Evolutionary conservation across 2,113 vertebrate species (phyloP), one percentile per base, ranked within the genome.

Genomic region (Phrynocephalus versicolor): DNA sequence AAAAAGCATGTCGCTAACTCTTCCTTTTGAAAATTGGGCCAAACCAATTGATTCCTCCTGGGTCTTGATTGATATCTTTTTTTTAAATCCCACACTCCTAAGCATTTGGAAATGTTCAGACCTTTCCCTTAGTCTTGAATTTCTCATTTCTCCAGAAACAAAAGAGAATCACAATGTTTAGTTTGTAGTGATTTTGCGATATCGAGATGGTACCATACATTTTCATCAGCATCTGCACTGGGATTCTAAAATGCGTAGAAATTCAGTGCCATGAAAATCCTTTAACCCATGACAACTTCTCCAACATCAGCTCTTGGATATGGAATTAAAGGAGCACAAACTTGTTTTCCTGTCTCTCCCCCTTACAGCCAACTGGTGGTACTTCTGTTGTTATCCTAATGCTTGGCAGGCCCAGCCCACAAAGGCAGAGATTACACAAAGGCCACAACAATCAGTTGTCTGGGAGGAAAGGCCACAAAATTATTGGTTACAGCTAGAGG

Each of bases 51-150:
- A 88, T 85, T 86, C 72, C 45, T 79, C 86, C 88, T 92, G 89
- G 93, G 91, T 92, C 84, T 90, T 93, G 88, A 92, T 94, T 89
- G 77, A 78, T 70, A 72, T 91, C n/a, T 90, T 90, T 91, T 51
- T n/a, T 84, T 13, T 6, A 51, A 51, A 51, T 51, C 89, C 88
- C 82, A 58, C 89, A 80, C 88, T 86, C 90, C 88, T 88, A 94
- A 93, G 89, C 91, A 92, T 90, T 93, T 92, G 91, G 90, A 88
- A 93, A 90, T 90, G 83, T 84, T 90, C 86, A 69, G 67, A 88
- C 92, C 87, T 89, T 85, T 85, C 90, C 37, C 19, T 21, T 3
- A 12, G 21, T 3, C 33, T 23, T 88, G 82, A 92, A 91, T 93
- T 92, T 89, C 90, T 92, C 91, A 88, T 91, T 92, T 93, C 58